phyloP scores from a whole-genome alignment of 2,797 vertebrate genomes.

The Bryconaethiops microstoma region DNA sequence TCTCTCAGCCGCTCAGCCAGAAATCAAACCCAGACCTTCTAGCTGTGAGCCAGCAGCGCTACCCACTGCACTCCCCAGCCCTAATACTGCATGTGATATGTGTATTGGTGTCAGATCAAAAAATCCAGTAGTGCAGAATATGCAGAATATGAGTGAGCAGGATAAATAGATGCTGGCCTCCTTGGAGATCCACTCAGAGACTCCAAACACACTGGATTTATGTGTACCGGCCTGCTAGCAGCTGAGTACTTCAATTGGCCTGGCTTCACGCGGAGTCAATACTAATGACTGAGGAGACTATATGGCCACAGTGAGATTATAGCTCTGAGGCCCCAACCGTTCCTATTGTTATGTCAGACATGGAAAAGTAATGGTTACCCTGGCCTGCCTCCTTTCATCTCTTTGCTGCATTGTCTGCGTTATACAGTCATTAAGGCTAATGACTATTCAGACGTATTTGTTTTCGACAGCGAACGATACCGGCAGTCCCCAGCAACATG shows the following conservation, averaged over 20 bases:
- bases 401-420: slow-evolving; percentile 50
- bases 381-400: slow-evolving; percentile 48
- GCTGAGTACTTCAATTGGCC: slow-evolving; percentile 56
- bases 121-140: slow-evolving; percentile 36
- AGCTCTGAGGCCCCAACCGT: slow-evolving; percentile 54
- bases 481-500: slow-evolving; percentile 41
- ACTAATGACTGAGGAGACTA: slow-evolving; percentile 61
- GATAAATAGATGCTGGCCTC: slow-evolving; percentile 49
- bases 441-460: slow-evolving; percentile 58
- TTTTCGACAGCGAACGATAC: slow-evolving; percentile 51
- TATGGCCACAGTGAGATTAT: slow-evolving; percentile 62
- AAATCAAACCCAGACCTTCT: too few species aligned
- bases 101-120: background rate
- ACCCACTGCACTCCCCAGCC: background rate
- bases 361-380: slow-evolving; percentile 59
- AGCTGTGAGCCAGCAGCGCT: too few species aligned
- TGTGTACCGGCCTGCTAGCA: slow-evolving; percentile 53
- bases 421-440: slow-evolving; percentile 62
- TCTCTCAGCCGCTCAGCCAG: too few species aligned
- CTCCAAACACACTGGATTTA: slow-evolving; percentile 53
- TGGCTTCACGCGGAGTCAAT: slow-evolving; percentile 59
- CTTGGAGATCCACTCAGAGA: slow-evolving; percentile 44
- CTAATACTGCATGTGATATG: background rate
- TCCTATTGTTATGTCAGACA: slow-evolving; percentile 59
- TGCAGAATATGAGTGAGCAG: slow-evolving; percentile 38